Conservation (phyloP, 2,888 invertebrate species). For the Dromius quadrimaculatus region DNA sequence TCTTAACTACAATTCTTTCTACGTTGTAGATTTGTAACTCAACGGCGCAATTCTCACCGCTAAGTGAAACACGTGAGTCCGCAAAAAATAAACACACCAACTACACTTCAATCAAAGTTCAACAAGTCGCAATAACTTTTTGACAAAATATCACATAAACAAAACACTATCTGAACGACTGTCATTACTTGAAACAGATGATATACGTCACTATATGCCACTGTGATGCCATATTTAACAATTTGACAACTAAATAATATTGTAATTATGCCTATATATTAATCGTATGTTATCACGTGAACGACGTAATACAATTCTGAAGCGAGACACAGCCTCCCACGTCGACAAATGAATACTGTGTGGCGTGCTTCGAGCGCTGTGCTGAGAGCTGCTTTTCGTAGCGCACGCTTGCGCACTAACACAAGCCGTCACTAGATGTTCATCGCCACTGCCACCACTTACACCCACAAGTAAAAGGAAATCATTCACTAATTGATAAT, state of each 20-base stretch:
- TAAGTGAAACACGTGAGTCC: conserved; percentile 51
- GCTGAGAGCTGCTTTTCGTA: conserved; percentile 21
- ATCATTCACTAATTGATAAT: too few relatives aligned
- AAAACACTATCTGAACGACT: conserved; percentile 41
- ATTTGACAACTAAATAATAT: conserved; percentile 5
- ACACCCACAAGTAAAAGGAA: too few relatives aligned
- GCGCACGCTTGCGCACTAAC: conserved; percentile 42
- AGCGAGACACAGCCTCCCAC: conserved; percentile 17
- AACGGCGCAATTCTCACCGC: conserved; percentile 60
- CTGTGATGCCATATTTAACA: conserved; percentile 18
- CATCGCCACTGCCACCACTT: conserved; percentile 11
- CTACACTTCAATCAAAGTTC: conserved; percentile 57
- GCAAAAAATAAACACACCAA: conserved; percentile 53
- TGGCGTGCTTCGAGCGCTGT: conserved; percentile 25
- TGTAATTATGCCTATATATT: conserved; percentile 15
- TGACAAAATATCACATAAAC: conserved; percentile 52
- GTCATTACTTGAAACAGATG: conserved; percentile 16
- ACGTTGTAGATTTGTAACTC: too few relatives aligned
- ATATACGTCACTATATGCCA: background rate
- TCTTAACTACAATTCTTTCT: too few relatives aligned
- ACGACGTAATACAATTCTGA: conserved; percentile 26
- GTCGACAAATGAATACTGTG: conserved; percentile 35
- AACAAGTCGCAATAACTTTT: conserved; percentile 59
- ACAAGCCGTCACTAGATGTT: background rate
- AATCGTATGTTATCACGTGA: conserved; percentile 39